phyloP scores from a whole-genome alignment of 2,113 vertebrate species.

The Struthio camelus region DNA sequence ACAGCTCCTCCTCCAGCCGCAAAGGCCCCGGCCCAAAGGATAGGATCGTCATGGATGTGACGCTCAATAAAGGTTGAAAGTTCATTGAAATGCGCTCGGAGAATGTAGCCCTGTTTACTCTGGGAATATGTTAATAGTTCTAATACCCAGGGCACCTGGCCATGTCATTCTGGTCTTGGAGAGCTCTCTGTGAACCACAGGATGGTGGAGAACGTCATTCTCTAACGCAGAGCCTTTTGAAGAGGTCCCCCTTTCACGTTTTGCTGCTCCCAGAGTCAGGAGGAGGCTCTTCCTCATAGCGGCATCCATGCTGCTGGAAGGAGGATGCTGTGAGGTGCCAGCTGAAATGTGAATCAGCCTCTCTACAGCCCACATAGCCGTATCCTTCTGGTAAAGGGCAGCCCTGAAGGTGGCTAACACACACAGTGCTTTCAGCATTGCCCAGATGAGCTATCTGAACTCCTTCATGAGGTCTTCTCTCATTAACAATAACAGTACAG shows the following conservation, averaged over 20 bases:
- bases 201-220: not conserved
- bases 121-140: not conserved
- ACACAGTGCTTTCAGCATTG: not conserved
- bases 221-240: not conserved
- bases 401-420: not conserved
- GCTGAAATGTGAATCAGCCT: not conserved
- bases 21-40: constrained; percentile 91
- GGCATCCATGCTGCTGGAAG: not conserved
- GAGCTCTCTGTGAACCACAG: not conserved
- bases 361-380: fast-evolving
- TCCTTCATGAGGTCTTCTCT: not conserved
- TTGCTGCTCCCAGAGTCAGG: not conserved
- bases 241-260: not conserved
- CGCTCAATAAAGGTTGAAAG: constrained; percentile 90
- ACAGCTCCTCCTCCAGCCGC: constrained; percentile 70
- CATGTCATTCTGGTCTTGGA: not conserved
- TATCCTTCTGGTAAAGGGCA: not conserved
- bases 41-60: constrained; percentile 94
- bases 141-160: no score
- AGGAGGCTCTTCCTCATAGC: not conserved
- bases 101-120: not conserved
- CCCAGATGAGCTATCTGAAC: not conserved
- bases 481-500: not conserved
- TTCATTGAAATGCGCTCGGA: fast-evolving
- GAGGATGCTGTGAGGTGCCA: not conserved